These are phyloP conservation scores for Prionace glauca DNA, from an alignment of 2,797 vertebrate species.

Conservation along the genomic window DNA sequence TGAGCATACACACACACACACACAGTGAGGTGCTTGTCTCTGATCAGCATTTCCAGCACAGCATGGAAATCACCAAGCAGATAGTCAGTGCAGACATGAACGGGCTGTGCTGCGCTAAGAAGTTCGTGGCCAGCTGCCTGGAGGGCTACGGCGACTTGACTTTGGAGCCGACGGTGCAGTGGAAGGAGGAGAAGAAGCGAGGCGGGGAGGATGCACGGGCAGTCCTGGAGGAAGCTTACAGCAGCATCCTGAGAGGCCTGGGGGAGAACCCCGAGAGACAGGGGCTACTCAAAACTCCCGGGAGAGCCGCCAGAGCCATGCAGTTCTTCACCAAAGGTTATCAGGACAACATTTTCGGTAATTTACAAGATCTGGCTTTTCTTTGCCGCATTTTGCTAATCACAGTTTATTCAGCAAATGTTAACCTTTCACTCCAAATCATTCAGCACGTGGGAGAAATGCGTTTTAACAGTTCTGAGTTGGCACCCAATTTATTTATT, in stretches of 20 bases:
- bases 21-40: no score
- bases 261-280: constrained; percentile 69
- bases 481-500: no score
- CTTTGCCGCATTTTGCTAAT: neutral
- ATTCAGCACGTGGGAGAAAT: neutral
- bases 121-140: constrained; percentile 49
- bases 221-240: constrained; percentile 63
- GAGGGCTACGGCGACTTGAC: constrained; percentile 53
- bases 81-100: constrained; percentile 48
- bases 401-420: neutral
- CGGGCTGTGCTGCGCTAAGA: constrained; percentile 48
- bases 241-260: constrained; percentile 62
- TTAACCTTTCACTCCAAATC: no score
- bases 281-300: constrained; percentile 67
- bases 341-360: constrained; percentile 65
- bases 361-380: constrained; percentile 38
- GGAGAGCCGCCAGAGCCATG: constrained; percentile 72
- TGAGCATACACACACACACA: no score
- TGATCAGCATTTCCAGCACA: neutral
- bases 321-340: constrained; percentile 79
- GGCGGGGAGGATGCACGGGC: constrained; percentile 50
- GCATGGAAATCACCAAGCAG: constrained; percentile 45
- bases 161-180: constrained; percentile 47
- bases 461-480: no score
- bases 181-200: constrained; percentile 51